Evolutionary conservation across 2,888 invertebrate species (phyloP).

Genomic region (Sesia bembeciformis): DNA sequence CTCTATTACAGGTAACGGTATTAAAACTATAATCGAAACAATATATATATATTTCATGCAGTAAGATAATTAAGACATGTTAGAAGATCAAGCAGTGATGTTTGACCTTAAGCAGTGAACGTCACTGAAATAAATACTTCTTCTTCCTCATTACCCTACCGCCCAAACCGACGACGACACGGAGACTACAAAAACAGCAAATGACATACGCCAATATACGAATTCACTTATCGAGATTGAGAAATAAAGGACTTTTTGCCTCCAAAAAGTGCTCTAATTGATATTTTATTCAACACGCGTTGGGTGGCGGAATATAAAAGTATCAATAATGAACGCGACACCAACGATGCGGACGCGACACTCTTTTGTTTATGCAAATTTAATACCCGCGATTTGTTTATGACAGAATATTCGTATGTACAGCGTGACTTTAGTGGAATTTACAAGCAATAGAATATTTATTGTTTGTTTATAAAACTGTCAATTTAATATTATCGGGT

Average conservation of each 20-base stretch:
- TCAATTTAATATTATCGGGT: too few relatives aligned
- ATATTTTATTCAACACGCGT: constrained; percentile 66
- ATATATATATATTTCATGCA: too few relatives aligned
- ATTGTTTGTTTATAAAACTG: too few relatives aligned
- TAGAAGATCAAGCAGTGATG: too few relatives aligned
- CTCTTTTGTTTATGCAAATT: constrained; percentile 40
- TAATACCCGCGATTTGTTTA: constrained; percentile 17
- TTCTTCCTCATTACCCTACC: constrained; percentile 65
- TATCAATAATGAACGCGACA: constrained; percentile 54
- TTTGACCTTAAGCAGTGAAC: not conserved
- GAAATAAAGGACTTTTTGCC: constrained; percentile 58
- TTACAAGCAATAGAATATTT: too few relatives aligned
- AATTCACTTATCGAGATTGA: constrained; percentile 67
- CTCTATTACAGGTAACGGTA: too few relatives aligned
- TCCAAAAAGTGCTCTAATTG: constrained; percentile 63
- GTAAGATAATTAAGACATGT: too few relatives aligned
- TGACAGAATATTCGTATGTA: not conserved
- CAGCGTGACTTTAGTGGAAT: too few relatives aligned
- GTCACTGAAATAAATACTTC: constrained; percentile 55
- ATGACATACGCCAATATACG: constrained; percentile 61
- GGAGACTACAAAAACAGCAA: constrained; percentile 52
- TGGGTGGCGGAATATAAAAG: constrained; percentile 63
- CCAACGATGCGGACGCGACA: constrained; percentile 28
- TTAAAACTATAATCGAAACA: too few relatives aligned
- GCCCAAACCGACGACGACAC: constrained; percentile 51